Evolutionary conservation across 2,797 vertebrate genomes (phyloP), one percentile per base, ranked within the genome.

Genomic region (Nyctalus aviator): DNA sequence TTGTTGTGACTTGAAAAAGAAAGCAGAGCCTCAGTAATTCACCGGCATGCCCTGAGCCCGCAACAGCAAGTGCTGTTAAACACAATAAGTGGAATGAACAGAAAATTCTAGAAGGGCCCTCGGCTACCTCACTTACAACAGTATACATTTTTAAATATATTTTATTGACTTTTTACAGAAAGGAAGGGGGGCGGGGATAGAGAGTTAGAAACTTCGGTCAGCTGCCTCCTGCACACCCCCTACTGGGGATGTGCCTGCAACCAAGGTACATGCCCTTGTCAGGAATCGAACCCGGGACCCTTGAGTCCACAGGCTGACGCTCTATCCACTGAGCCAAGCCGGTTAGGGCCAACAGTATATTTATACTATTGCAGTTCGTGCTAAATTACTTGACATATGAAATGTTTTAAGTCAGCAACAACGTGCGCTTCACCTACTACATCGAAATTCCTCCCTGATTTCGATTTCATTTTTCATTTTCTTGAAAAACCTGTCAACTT

Each of bases 1-100:
- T 87, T 66, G 41, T 59, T 82, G 21, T 72, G 84, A 76, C 64
- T 87, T 91, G 44, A 85, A 94, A 85, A 93, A 86, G 90, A 82
- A 90, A 90, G 62, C 12, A 71, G 72, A 79, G 73, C 89, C 75
- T 30, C 20, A 75, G n/a, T 81, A 84, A 97, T 72, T 96, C 77
- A 96, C 72, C 77, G 90, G 84, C 69, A 81, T n/a, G 46, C 30
- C 81, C 66, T 30, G 66, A 86, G 48, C 73, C 78, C 30, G 30
- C 90, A 73, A 71, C 91, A 83, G 32, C 55, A 48, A 84, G 64
- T 53, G 50, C 20, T 88, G 82, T 90, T 55, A 78, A 90, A 84
- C 55, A 91, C 72, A 82, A 1, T 78, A 71, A 95, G 94, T 32
- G 46, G 84, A 91, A 84, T 90, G 71, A 84, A 76, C 66, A 46